Evolutionary conservation across 2,888 invertebrate species (phyloP), one percentile per base, ranked within the genome.

Genomic region (Rhogogaster chlorosoma): DNA sequence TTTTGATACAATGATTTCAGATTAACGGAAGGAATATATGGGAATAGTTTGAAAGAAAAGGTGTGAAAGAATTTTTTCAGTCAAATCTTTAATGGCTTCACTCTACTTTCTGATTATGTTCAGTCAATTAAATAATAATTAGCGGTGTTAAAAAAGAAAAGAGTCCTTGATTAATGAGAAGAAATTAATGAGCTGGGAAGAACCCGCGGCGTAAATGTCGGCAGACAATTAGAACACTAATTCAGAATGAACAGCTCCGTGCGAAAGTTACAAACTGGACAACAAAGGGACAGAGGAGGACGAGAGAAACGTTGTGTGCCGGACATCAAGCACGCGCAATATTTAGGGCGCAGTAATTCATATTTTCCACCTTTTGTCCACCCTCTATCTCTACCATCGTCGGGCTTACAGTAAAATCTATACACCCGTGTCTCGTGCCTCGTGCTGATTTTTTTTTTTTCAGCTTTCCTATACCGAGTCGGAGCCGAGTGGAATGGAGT

Each of bases 311-410:
- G 57, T 77, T 26, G 84, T 84, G 57, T 75, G 49, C 84, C 75
- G 84, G 84, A 84, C 84, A 57, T 84, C 57, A 70, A 71, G 84
- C 22, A 71, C 73, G 61, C 53, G 73, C 73, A 38, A 84, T 84
- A 84, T 84, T 75, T 73, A 84, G 84, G 75, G 73, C 53, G 84
- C 57, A 53, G 84, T 84, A 84, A 84, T 84, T 84, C 73, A 84
- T 73, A 84, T 57, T 42, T 38, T 84, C 26, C 73, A 84, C 38
- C 73, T 57, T 77, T 77, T 77, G 32, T 77, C 49, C 77, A 77
- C 53, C 77, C 77, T 77, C 77, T 80, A 61, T 80, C 32, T 80
- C 80, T 61, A 10, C 57, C 80, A 57, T 57, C 57, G n/a, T 38
- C 38, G 36, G 22, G 12, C 77, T 32, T 18, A 73, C 42, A 15